phyloP scores from a whole-genome alignment of 2,888 invertebrate species.

The Stenodera caucasica region DNA sequence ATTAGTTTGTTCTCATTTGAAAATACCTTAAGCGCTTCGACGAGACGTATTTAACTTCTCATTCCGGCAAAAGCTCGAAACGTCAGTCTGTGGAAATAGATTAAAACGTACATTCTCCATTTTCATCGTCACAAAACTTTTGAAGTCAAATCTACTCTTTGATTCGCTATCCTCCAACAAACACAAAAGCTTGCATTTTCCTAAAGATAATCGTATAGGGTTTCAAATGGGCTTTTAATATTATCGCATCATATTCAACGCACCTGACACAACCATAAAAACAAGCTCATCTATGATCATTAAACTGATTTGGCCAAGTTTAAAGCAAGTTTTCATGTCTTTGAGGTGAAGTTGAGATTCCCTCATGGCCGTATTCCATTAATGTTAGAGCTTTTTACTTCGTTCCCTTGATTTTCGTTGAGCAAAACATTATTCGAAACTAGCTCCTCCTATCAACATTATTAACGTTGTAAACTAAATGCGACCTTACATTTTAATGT shows the following conservation, averaged over 20 bases:
- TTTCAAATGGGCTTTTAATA: too few relatives aligned
- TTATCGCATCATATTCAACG: too few relatives aligned
- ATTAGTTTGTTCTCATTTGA: not conserved
- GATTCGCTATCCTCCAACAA: too few relatives aligned
- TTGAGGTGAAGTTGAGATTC: conserved; percentile 27
- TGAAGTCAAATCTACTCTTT: not conserved
- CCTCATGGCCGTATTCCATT: conserved; percentile 10
- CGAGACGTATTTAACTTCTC: not conserved
- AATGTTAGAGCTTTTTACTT: not conserved
- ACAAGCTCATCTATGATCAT: conserved; percentile 22
- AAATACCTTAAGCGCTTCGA: not conserved
- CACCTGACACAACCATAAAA: too few relatives aligned
- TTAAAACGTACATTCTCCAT: not conserved
- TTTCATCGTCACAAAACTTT: not conserved
- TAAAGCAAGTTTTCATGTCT: conserved; percentile 26
- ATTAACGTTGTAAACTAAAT: not conserved
- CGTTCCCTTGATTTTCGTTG: not conserved
- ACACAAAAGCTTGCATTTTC: too few relatives aligned
- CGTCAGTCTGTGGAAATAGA: not conserved
- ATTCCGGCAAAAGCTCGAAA: not conserved
- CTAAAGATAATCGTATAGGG: too few relatives aligned
- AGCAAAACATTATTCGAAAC: not conserved
- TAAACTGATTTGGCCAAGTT: conserved; percentile 25
- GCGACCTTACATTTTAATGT: not conserved
- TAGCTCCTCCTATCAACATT: not conserved